Evolutionary conservation across 2,113 vertebrate genomes (phyloP).

Genomic region (Ochotona curzoniae): DNA sequence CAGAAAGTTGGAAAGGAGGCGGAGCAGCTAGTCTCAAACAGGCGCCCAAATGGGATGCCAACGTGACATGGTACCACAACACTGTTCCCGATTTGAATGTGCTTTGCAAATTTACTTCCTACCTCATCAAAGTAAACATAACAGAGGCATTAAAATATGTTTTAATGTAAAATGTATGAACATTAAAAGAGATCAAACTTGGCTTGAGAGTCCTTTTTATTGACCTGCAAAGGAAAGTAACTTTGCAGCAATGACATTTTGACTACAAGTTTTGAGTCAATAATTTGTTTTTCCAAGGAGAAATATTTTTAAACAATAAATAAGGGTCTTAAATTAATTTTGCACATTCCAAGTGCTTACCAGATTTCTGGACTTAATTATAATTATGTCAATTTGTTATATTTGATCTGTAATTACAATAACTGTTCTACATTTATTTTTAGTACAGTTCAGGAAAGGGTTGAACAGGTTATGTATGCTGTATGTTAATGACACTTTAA

Average conservation of each 20-base stretch:
- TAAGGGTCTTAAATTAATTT: conserved; percentile 66
- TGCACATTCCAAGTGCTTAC: conserved; percentile 61
- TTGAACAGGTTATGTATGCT: conserved; percentile 5
- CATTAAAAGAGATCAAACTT: background rate
- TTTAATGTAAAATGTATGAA: background rate
- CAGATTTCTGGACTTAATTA: conserved; percentile 78
- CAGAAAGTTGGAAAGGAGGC: no score
- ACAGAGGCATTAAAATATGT: background rate
- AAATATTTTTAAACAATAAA: conserved; percentile 21
- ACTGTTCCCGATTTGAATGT: background rate
- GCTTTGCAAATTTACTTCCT: background rate
- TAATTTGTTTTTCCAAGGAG: conserved; percentile 24
- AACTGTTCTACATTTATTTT: conserved; percentile 68
- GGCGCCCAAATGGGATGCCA: no score
- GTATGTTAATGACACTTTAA: conserved; percentile 44
- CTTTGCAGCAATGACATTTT: background rate
- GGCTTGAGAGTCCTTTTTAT: background rate
- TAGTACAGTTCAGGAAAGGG: conserved; percentile 52
- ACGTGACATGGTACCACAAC: no score
- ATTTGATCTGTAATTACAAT: conserved; percentile 81
- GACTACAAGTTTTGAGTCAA: conserved; percentile 1
- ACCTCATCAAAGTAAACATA: background rate
- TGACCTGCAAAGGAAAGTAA: background rate
- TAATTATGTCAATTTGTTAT: conserved; percentile 81
- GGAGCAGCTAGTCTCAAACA: no score